Percentiles rank a stretch among this genome's conserved stretches.
Conservation (phyloP, 2,797 vertebrate genomes). For the Chromis chromis region DNA sequence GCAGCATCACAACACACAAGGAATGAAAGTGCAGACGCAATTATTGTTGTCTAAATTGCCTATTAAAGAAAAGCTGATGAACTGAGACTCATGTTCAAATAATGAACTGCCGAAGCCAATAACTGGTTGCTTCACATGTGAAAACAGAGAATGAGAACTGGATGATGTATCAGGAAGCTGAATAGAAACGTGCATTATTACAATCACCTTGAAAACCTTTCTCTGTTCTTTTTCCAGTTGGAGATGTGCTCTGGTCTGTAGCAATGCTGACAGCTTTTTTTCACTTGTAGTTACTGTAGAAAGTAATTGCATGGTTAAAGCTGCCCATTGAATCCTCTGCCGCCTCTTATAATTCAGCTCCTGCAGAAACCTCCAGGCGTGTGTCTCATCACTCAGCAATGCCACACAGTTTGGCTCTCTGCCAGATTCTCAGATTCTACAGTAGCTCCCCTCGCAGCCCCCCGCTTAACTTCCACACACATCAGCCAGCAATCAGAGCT, state of each 20-base stretch:
- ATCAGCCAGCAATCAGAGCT: slow-evolving; percentile 64
- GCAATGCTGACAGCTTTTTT: slow-evolving; percentile 34
- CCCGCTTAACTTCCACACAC: slow-evolving; percentile 52
- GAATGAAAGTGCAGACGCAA: background rate
- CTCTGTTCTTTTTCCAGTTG: slow-evolving; percentile 19
- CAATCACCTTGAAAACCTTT: slow-evolving; percentile 16
- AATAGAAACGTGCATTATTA: slow-evolving; percentile 26
- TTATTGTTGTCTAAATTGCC: slow-evolving; percentile 5
- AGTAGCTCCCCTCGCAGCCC: slow-evolving; percentile 22
- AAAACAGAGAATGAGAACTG: background rate
- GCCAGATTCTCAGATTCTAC: slow-evolving; percentile 55
- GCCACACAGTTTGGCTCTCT: slow-evolving; percentile 61
- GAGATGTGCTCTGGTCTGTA: slow-evolving; percentile 12
- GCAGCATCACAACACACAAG: background rate
- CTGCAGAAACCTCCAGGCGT: slow-evolving; percentile 49
- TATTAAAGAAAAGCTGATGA: slow-evolving; percentile 19
- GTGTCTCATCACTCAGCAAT: slow-evolving; percentile 72
- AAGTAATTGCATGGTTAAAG: slow-evolving; percentile 62
- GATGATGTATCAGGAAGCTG: background rate
- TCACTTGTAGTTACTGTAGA: slow-evolving; percentile 28
- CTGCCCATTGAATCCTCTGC: slow-evolving; percentile 49
- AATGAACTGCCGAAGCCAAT: background rate
- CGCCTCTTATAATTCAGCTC: slow-evolving; percentile 43
- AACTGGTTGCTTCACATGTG: background rate
- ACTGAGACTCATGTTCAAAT: slow-evolving; percentile 9